Percentiles rank a stretch among this genome's conserved stretches.
phyloP scores from a whole-genome alignment of 2,888 invertebrate genomes.

The Apodemia hepburni region DNA sequence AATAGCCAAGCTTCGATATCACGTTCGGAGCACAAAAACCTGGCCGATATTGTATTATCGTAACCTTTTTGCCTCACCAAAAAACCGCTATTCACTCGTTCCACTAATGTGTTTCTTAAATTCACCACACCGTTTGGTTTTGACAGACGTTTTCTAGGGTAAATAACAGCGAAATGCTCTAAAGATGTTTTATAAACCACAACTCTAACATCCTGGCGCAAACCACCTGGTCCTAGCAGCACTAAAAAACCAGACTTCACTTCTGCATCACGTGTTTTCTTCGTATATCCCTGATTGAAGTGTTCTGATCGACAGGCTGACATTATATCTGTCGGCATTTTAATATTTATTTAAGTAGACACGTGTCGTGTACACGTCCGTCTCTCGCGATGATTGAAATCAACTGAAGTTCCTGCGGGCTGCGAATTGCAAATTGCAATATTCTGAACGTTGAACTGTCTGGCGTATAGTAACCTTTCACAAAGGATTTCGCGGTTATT shows the following conservation, averaged over 20 bases:
- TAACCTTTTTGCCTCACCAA: constrained; percentile 81
- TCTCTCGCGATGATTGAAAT: constrained; percentile 36
- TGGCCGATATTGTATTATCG: constrained; percentile 80
- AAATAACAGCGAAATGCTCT: constrained; percentile 84
- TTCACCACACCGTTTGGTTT: constrained; percentile 82
- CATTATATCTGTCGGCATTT: constrained; percentile 65
- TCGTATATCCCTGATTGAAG: constrained; percentile 55
- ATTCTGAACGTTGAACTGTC: constrained; percentile 1
- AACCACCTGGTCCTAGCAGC: constrained; percentile 77
- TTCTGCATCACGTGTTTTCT: constrained; percentile 72
- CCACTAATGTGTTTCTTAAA: constrained; percentile 80
- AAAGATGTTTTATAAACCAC: constrained; percentile 82
- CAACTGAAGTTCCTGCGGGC: constrained; percentile 39
- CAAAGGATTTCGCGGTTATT: background rate
- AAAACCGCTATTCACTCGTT: constrained; percentile 76
- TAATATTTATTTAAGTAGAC: constrained; percentile 41
- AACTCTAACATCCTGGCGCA: constrained; percentile 81
- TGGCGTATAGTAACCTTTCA: constrained; percentile 19
- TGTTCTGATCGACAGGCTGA: constrained; percentile 50
- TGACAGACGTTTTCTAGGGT: constrained; percentile 82
- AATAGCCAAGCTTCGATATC: constrained; percentile 81
- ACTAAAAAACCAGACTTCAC: constrained; percentile 83
- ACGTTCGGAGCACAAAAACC: constrained; percentile 79
- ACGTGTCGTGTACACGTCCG: constrained; percentile 32
- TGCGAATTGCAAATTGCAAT: constrained; percentile 12